These are phyloP conservation scores for Podarcis muralis DNA, from an alignment of 2,113 vertebrate species.

Conservation along the genomic window DNA sequence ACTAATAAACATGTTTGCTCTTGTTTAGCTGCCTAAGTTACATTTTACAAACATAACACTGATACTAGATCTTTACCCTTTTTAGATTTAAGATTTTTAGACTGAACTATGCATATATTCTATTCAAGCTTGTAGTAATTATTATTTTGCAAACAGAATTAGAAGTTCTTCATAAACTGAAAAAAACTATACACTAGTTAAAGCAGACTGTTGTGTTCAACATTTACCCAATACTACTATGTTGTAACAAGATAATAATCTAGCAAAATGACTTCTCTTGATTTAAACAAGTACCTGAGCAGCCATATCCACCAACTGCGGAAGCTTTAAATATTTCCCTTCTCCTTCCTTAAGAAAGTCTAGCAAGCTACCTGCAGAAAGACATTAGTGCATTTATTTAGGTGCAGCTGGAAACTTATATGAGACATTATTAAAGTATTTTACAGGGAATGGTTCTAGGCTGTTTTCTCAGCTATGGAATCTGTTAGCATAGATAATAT, in stretches of 20 bases:
- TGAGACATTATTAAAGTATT: conserved; percentile 20
- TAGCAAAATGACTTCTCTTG: neutral
- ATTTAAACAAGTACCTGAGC: conserved; percentile 83
- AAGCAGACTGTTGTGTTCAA: accelerated
- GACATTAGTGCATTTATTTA: neutral
- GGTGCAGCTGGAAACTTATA: conserved; percentile 30
- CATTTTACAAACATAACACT: neutral
- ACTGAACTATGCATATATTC: neutral
- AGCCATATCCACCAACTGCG: conserved; percentile 94
- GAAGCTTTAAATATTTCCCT: conserved; percentile 93
- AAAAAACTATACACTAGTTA: neutral
- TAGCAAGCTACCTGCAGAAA: conserved; percentile 87
- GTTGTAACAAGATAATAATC: neutral
- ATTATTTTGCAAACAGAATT: conserved; percentile 5
- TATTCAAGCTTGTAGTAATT: neutral
- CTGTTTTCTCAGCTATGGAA: neutral
- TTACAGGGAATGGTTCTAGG: neutral
- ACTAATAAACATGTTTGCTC: neutral
- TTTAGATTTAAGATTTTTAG: conserved; percentile 7
- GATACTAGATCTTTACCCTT: neutral
- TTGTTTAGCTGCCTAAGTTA: neutral
- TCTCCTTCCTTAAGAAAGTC: conserved; percentile 96
- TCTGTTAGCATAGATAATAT: neutral
- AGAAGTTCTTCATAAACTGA: neutral
- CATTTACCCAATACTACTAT: neutral